These are phyloP conservation scores for Clarias batrachus DNA, from an alignment of 2,113 vertebrate genomes.

Conservation along the genomic window DNA sequence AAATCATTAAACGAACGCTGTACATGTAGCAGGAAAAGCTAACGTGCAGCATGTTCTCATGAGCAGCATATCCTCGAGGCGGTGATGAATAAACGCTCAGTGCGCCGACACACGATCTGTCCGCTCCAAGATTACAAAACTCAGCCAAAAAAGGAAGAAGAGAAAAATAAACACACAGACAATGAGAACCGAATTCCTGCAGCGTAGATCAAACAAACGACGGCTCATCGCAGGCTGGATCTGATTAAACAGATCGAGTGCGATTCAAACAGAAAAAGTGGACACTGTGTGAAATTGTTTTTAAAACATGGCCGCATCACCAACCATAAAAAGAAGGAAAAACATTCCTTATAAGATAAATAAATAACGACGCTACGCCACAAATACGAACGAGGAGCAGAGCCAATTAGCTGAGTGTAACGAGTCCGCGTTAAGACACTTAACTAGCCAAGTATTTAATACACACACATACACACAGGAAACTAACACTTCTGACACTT, in stretches of 20 bases:
- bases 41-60: neutral
- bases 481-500: too few relatives aligned
- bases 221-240: too few relatives aligned
- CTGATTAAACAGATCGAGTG: neutral
- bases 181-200: neutral
- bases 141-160: neutral
- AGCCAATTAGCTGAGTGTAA: neutral
- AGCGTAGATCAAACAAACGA: too few relatives aligned
- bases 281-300: too few relatives aligned
- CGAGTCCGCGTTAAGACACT: neutral
- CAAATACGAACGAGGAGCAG: neutral
- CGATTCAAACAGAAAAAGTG: neutral
- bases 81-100: neutral
- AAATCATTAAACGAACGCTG: neutral
- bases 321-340: neutral
- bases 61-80: neutral
- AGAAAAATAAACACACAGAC: neutral
- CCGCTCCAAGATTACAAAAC: neutral
- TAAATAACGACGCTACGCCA: neutral
- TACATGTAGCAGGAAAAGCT: neutral
- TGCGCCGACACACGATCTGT: neutral
- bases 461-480: neutral
- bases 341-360: neutral
- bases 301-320: neutral
- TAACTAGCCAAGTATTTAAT: neutral